Evolutionary conservation across 2,113 vertebrate genomes (phyloP).

Genomic region (Tupaia chinensis): DNA sequence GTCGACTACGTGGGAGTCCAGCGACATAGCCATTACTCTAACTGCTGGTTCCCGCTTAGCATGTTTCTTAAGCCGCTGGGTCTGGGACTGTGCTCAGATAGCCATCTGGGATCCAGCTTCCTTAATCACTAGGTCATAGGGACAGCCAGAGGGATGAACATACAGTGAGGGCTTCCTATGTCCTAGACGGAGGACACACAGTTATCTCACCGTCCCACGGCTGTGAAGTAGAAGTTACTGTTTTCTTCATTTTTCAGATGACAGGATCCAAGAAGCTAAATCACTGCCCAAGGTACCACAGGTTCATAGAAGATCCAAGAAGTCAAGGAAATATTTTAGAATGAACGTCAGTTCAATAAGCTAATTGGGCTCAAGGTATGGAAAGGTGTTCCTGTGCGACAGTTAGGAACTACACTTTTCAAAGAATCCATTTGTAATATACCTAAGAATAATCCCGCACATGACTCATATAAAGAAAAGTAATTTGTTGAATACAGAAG

Average conservation of each 20-base stretch:
- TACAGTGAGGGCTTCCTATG: no score
- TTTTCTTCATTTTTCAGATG: neutral
- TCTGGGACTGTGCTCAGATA: no score
- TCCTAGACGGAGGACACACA: neutral
- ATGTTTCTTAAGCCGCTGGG: no score
- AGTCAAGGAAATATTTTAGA: neutral
- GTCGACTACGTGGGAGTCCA: no score
- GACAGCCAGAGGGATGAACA: no score
- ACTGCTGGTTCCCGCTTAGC: no score
- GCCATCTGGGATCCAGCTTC: no score
- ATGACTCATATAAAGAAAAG: neutral
- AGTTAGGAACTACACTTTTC: neutral
- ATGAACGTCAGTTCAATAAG: neutral
- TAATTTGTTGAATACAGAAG: neutral
- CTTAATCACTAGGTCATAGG: no score
- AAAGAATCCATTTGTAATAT: neutral
- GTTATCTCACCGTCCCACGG: neutral
- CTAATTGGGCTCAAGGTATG: neutral
- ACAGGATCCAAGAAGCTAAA: neutral
- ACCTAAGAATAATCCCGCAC: neutral
- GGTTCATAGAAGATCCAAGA: neutral
- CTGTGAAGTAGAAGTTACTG: neutral
- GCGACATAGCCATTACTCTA: no score
- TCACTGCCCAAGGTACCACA: neutral
- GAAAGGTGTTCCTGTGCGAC: neutral